Conservation (phyloP, 2,888 invertebrate genomes). For the Desoria tigrina region DNA sequence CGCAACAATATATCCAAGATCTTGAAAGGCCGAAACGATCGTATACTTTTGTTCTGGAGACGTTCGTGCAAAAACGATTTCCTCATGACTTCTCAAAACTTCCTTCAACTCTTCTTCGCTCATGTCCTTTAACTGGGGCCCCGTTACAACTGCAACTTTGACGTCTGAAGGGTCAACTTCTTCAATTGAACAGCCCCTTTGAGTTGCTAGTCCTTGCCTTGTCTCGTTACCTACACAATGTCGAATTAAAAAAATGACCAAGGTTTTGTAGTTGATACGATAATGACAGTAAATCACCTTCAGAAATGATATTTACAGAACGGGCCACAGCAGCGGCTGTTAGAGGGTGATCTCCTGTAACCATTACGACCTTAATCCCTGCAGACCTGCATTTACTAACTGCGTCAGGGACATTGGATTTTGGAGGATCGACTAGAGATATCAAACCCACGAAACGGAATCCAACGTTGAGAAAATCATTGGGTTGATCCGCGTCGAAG, state of each 20-base stretch:
- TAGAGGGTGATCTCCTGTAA: conserved; percentile 74
- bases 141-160: conserved; percentile 56
- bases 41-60: conserved; percentile 61
- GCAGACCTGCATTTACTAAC: conserved; percentile 72
- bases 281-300: conserved; percentile 68
- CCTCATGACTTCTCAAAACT: conserved; percentile 51
- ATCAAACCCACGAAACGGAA: conserved; percentile 68
- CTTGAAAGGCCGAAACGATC: conserved; percentile 75
- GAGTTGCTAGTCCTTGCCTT: conserved; percentile 59
- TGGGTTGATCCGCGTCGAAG: conserved; percentile 62
- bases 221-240: conserved; percentile 55
- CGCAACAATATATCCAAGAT: conserved; percentile 75
- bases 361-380: conserved; percentile 75
- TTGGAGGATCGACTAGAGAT: conserved; percentile 73
- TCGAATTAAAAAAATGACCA: not conserved
- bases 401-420: conserved; percentile 68
- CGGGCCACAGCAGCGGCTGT: conserved; percentile 65
- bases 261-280: not conserved
- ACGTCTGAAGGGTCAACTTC: conserved; percentile 56
- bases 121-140: conserved; percentile 57
- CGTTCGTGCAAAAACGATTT: conserved; percentile 62
- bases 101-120: conserved; percentile 55
- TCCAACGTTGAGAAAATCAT: conserved; percentile 68
- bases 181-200: conserved; percentile 56
- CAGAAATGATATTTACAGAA: conserved; percentile 90